Evolutionary conservation across 2,797 vertebrate genomes (phyloP).

Genomic region (Zenarchopterus dispar): DNA sequence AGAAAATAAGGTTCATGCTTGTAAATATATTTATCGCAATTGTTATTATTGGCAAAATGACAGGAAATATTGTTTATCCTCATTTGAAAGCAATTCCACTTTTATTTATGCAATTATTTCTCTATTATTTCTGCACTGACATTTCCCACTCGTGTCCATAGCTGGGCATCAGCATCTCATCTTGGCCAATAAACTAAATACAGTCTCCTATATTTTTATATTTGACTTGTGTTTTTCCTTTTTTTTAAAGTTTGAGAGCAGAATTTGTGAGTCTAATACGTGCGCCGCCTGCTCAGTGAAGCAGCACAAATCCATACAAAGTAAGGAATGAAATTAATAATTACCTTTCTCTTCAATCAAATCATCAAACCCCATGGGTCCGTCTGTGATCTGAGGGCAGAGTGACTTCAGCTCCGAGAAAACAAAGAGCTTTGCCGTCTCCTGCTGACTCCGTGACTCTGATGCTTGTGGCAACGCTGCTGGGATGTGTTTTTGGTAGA

Average conservation of each 20-base stretch:
- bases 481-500: constrained; percentile 18
- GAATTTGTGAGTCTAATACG: constrained; percentile 26
- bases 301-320: constrained; percentile 60
- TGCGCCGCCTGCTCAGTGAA: constrained; percentile 30
- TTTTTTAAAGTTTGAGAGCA: constrained; percentile 12
- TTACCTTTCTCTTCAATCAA: constrained; percentile 72
- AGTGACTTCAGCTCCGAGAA: constrained; percentile 60
- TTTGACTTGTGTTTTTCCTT: too few relatives aligned
- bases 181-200: constrained; percentile 22
- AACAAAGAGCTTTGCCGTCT: constrained; percentile 67
- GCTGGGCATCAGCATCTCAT: constrained; percentile 18
- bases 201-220: neutral
- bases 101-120: neutral
- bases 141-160: constrained; percentile 27
- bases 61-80: neutral
- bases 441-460: constrained; percentile 67
- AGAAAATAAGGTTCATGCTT: constrained; percentile 15
- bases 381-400: constrained; percentile 66
- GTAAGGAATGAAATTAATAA: constrained; percentile 72
- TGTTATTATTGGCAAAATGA: constrained; percentile 1
- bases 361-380: constrained; percentile 70
- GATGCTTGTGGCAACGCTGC: constrained; percentile 58
- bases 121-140: constrained; percentile 2
- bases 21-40: constrained; percentile 5
- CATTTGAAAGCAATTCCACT: neutral